Conservation (phyloP, 2,113 vertebrate species). For the Noturus placidus region DNA sequence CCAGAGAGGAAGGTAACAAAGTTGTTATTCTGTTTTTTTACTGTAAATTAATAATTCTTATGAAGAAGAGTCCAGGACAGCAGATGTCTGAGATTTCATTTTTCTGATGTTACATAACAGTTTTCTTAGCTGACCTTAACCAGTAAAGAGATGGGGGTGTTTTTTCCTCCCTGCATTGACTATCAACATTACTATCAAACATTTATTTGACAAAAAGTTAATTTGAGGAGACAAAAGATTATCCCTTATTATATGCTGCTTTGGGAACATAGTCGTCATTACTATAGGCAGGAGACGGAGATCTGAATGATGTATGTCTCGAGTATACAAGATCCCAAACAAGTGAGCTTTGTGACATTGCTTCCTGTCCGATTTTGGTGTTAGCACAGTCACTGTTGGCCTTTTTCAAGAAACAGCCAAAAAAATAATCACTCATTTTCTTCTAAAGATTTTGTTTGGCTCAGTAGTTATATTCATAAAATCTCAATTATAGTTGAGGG, state of each 20-base stretch:
- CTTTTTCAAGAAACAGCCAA: neutral
- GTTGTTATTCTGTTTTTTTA: neutral
- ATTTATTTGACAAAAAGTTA: neutral
- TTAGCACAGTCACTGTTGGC: neutral
- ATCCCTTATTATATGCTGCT: neutral
- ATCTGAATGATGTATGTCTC: neutral
- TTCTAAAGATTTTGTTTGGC: neutral
- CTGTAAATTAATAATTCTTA: neutral
- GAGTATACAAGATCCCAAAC: conserved; percentile 9
- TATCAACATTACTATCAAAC: neutral
- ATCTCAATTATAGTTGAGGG: neutral
- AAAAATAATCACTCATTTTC: neutral
- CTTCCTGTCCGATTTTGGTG: conserved; percentile 40
- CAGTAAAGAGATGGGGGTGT: neutral
- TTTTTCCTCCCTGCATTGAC: neutral
- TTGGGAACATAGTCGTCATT: neutral
- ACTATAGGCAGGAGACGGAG: conserved; percentile 2
- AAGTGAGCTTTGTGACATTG: conserved; percentile 28
- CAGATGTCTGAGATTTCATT: neutral
- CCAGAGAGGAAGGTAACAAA: conserved; percentile 86
- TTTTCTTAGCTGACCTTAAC: neutral
- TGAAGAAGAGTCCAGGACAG: neutral
- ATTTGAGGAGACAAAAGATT: neutral
- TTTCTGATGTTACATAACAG: conserved; percentile 2
- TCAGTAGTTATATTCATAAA: neutral